These are phyloP conservation scores for Oryzias celebensis DNA, from an alignment of 2,113 vertebrate species.

Conservation along the genomic window DNA sequence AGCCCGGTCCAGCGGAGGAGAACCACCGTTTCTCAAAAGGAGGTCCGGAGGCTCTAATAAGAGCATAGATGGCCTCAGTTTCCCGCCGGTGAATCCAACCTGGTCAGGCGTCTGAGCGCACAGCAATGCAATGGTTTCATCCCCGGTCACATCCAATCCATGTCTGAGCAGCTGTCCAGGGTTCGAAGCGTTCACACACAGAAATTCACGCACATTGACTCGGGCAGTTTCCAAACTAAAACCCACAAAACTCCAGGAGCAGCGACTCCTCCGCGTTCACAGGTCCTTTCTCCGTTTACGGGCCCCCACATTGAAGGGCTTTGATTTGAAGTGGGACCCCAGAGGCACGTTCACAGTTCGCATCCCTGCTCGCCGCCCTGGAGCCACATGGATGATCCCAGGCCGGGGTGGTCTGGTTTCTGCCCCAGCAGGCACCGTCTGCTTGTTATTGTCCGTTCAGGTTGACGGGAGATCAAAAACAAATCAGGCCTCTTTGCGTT, in stretches of 20 bases:
- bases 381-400: constrained; percentile 15
- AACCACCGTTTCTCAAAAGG: constrained; percentile 37
- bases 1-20: constrained; percentile 4
- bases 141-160: constrained; percentile 60
- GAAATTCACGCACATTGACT: constrained; percentile 23
- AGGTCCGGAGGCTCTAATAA: constrained; percentile 52
- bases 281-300: constrained; percentile 20
- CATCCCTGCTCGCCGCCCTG: constrained; percentile 34
- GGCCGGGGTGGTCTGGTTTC: constrained; percentile 9
- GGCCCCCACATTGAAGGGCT: constrained; percentile 37
- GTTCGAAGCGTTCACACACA: constrained; percentile 3
- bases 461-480: constrained; percentile 74
- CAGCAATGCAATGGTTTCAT: constrained; percentile 38
- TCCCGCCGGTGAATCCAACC: constrained; percentile 44
- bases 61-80: constrained; percentile 47
- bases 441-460: constrained; percentile 77
- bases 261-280: constrained; percentile 30
- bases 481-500: constrained; percentile 74
- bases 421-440: constrained; percentile 43
- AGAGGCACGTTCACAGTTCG: constrained; percentile 29
- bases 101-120: constrained; percentile 25
- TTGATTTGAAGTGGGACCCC: constrained; percentile 15
- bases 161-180: constrained; percentile 23
- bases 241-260: constrained; percentile 48
- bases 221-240: constrained; percentile 28